Evolutionary conservation across 2,797 vertebrate genomes (phyloP), one percentile per base, ranked within the genome.

Genomic region (Hyperoplus lanceolatus): DNA sequence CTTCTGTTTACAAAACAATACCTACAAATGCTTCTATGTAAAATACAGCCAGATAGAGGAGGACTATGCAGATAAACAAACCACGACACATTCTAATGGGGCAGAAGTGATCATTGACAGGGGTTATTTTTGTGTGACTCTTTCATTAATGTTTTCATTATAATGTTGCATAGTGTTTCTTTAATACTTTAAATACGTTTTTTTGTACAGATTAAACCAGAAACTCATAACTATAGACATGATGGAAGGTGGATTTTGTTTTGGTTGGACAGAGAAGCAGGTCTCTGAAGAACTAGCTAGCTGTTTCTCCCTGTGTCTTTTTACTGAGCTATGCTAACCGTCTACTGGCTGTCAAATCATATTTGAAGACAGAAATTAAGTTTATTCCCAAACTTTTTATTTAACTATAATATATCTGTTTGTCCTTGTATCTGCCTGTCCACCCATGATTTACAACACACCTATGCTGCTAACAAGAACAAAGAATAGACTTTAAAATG

Each of bases 401-500:
- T 39, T 14, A 49, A 10, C 11, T 41, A 58, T 2, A 46, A 4
- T 48, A 8, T 39, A 68, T 57, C 15, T 45, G 6, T 21, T 9
- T 18, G 5, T 53, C 4, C 21, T 42, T 57, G 51, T n/a, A 21
- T 42, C n/a, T 41, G 51, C 29, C 15, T 56, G 12, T 46, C 8
- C 21, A 4, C 4, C 14, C 6, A 6, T 73, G 8, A 64, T 21
- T 39, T 43, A 43, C 13, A 48, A 58, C 48, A 59, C 13, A 59
- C 45, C 53, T n/a, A 54, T 2, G n/a, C 5, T 54, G 53, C 53
- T 54, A 29, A 54, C 4, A 10, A 39, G 12, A 62, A 56, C 15
- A 61, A 13, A 51, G 5, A 66, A 4, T 76, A 13, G 14, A 18
- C 55, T 73, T 54, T 45, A 6, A 80, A 82, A 66, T 78, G 59